These are phyloP conservation scores for Isichthys henryi DNA, from an alignment of 2,113 vertebrate species.

Conservation along the genomic window DNA sequence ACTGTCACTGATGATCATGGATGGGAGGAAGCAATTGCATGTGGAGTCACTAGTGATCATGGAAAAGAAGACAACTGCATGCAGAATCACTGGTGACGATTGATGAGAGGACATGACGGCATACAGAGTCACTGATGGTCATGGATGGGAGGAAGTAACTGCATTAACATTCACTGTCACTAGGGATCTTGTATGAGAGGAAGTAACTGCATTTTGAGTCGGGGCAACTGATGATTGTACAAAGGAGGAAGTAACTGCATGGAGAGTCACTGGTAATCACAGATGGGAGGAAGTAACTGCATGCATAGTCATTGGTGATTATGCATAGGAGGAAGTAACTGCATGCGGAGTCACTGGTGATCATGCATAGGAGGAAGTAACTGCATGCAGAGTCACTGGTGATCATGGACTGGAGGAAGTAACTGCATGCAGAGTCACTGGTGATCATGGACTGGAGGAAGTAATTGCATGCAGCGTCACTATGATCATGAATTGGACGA, in stretches of 20 bases:
- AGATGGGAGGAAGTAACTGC: neutral
- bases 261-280: neutral
- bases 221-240: too few relatives aligned
- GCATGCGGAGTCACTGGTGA: neutral
- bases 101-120: too few relatives aligned
- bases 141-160: neutral
- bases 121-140: too few relatives aligned
- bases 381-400: too few relatives aligned
- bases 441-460: neutral
- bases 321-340: neutral
- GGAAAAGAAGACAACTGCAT: too few relatives aligned
- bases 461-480: neutral
- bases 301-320: neutral
- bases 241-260: neutral
- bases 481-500: neutral
- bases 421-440: neutral
- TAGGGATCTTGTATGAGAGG: too few relatives aligned
- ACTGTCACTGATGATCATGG: neutral
- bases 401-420: neutral
- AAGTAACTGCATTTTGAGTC: too few relatives aligned
- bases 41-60: too few relatives aligned
- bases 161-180: neutral
- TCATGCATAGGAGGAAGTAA: too few relatives aligned
- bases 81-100: too few relatives aligned
- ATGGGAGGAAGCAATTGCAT: neutral